Percentiles rank a stretch among this genome's conserved stretches.
Conservation (phyloP, 2,113 vertebrate genomes). For the Coryphaenoides rupestris region DNA sequence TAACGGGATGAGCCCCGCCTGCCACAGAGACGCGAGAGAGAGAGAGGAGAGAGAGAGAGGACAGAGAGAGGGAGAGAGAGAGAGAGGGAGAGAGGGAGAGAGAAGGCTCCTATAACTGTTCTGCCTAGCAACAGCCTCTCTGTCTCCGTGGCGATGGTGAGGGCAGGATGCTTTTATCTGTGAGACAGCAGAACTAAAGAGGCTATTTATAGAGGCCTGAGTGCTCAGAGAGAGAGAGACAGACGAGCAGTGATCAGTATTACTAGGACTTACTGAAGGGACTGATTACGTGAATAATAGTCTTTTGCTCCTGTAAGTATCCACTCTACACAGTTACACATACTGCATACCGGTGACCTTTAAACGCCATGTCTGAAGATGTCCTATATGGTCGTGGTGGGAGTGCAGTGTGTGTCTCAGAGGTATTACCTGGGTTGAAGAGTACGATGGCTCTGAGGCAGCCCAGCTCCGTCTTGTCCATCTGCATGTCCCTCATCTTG, state of each 20-base stretch:
- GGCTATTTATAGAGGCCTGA: conserved; percentile 75
- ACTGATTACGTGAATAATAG: too few relatives aligned
- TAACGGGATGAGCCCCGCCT: conserved; percentile 66
- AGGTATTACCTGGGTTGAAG: not conserved
- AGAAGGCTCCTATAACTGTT: conserved; percentile 74
- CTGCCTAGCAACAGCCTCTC: conserved; percentile 71
- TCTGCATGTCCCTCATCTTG: conserved; percentile 1
- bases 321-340: too few relatives aligned
- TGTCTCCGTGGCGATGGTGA: conserved; percentile 38
- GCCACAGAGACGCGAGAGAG: conserved; percentile 60
- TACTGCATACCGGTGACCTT: too few relatives aligned
- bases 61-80: too few relatives aligned
- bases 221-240: conserved; percentile 44
- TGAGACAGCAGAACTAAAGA: conserved; percentile 74
- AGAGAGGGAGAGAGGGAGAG: too few relatives aligned
- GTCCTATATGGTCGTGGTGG: too few relatives aligned
- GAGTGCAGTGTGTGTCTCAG: not conserved
- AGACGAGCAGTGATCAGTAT: not conserved
- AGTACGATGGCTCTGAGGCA: not conserved
- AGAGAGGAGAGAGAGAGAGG: conserved; percentile 33
- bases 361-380: too few relatives aligned
- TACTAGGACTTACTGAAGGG: too few relatives aligned
- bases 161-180: conserved; percentile 68
- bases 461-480: not conserved
- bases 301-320: too few relatives aligned